phyloP scores from a whole-genome alignment of 1,140 invertebrate species.

The Bombus waltoni region DNA sequence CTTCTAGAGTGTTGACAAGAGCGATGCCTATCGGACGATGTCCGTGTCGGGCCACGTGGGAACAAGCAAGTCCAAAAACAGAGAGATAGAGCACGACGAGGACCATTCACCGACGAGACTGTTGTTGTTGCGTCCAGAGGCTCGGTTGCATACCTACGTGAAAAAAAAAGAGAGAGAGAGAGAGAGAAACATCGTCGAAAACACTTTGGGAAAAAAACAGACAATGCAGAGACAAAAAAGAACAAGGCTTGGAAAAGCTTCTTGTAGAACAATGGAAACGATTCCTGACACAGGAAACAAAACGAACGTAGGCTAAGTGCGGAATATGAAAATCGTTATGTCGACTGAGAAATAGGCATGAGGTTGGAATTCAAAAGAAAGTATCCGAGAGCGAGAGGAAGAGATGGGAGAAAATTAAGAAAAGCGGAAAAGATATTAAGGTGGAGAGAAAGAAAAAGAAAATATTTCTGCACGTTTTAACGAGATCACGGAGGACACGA shows the following conservation, averaged over 20 bases:
- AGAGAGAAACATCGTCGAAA: slow-evolving; percentile 36
- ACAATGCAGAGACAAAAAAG: not conserved
- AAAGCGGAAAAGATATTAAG: not conserved
- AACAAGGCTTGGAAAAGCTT: not conserved
- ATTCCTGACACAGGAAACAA: not conserved
- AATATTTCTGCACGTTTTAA: slow-evolving; percentile 47
- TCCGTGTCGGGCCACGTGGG: slow-evolving; percentile 17
- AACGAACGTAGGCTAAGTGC: not conserved
- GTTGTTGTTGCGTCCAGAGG: slow-evolving; percentile 44
- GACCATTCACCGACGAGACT: slow-evolving; percentile 39
- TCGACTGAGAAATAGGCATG: not conserved
- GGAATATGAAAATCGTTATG: not conserved
- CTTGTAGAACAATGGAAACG: not conserved
- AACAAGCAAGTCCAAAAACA: slow-evolving; percentile 47
- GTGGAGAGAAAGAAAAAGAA: not conserved
- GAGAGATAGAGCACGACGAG: slow-evolving; percentile 65
- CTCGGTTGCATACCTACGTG: slow-evolving; percentile 45
- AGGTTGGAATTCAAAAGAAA: not conserved
- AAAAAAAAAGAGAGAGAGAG: not conserved
- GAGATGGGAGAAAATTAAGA: not conserved
- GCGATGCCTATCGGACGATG: slow-evolving; percentile 57
- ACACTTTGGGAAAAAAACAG: not conserved
- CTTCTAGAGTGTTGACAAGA: slow-evolving; percentile 53
- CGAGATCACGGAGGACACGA: not conserved
- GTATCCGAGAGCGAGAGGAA: not conserved